Base-by-base conservation (phyloP, 2,888 invertebrate species). In the Branchipolynoe longqiensis region DNA sequence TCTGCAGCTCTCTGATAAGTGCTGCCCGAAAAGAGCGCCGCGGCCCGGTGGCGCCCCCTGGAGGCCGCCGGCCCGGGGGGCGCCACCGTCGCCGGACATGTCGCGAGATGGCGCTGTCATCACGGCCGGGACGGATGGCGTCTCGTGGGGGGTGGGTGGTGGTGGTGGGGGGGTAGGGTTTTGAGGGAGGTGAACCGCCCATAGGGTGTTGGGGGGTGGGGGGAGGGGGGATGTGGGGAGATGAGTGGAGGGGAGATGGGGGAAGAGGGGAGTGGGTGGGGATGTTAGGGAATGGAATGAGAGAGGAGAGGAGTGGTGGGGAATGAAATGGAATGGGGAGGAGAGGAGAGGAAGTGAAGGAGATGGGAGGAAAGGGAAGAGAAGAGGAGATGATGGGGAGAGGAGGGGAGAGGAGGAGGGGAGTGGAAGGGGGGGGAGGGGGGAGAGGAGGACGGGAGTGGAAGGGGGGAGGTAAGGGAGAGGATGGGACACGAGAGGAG, bases 31-130 rank as follows among this genome's bases (percentile, higher is more conserved):
- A 78, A 54, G 78, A 78, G 28, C 31, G 14, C n/a, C 48, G 78
- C 28, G n/a, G 25, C 33, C 36, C 36, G 36, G 62, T 69, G 69
- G 38, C 69, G 33, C 69, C 69, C 69, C 69, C 69, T 31, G 4
- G 36, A 78, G 73, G 38, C 41, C 78, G 41, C 48, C 62, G 12
- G 31, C 48, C 31, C 48, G 6, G 41, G 28, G 78, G 78, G 78
- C 78, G 78, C 41, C 78, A 25, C 41, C 48, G 54, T 25, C 25
- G n/a, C 48, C 28, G 78, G 78, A 48, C 54, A 48, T 78, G 78
- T 48, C 78, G 78, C 31, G 78, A 78, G 78, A 78, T 41, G 78
- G 78, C 78, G 78, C 78, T 78, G 78, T 78, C 78, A 33, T 78
- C 78, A 25, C 54, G 78, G 78, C 48, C 18, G 54, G 78, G 33